Base-by-base conservation (phyloP, 2,113 vertebrate genomes). In the Austrofundulus limnaeus region DNA sequence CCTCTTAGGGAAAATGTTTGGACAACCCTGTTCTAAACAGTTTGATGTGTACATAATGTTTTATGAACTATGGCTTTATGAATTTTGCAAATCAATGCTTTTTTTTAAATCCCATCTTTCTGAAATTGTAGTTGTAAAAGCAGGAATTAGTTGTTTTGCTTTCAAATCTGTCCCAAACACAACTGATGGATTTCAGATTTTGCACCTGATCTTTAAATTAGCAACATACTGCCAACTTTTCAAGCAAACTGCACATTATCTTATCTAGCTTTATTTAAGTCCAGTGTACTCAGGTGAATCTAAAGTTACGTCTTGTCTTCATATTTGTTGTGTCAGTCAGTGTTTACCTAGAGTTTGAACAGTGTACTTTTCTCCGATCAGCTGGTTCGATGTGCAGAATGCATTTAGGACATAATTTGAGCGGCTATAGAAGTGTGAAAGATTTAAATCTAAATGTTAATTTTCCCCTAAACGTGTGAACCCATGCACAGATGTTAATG, bases 371-470 rank as follows among this genome's bases (percentile, higher is more conserved):
- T 76, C 58, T 53, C 49, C 73, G 15, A 51, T 21, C 49, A 54
- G 8, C 42, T 68, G 46, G 80, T 80, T 81, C 68, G 84, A 90
- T 85, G 78, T 87, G 85, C 57, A 91, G 90, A 84, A 81, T 86
- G 86, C 92, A 93, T 95, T 96, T 94, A 94, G 91, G 82, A 88
- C 95, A 95, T 95, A 95, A 95, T 95, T 95, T 93, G 90, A 87
- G 87, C 88, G 89, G 89, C 83, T 87, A 82, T 92, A 92, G 84
- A 92, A 87, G 91, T 91, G 91, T 92, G 91, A 92, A 95, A 93
- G 92, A 94, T 93, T 91, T 93, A 86, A 90, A 83, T 82, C 88
- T 74, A 93, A 93, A 94, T 94, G 92, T 94, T 96, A 94, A 95
- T 95, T 95, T 93, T 90, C 89, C 92, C 94, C 92, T 90, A 93